Evolutionary conservation across 2,797 vertebrate species (phyloP), one percentile per base, ranked within the genome.

Genomic region (Setipinna tenuifilis): DNA sequence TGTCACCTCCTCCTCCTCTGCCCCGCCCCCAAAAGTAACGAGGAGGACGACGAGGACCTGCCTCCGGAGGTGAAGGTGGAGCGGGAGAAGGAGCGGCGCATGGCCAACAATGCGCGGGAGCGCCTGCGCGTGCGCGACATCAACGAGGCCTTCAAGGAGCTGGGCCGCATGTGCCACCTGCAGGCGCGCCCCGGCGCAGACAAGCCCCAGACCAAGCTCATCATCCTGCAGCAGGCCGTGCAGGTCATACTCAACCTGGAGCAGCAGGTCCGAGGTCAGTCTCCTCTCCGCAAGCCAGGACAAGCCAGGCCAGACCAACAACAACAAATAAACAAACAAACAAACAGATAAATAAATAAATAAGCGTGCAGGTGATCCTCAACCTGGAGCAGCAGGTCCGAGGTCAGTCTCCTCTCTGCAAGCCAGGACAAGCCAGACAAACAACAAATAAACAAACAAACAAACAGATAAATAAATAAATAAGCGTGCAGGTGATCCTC

Each of bases 131-230:
- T 99, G 90, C 97, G 98, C 80, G 98, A 99, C 97, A 99, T 99
- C 98, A 99, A 99, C 95, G 97, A 97, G 97, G 98, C 97, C 93
- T 99, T 99, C 97, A 99, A 99, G 93, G 98, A 99, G 96, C 96
- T 99, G 93, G 98, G 98, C 92, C 97, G 95, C 94, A 99, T 99
- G 98, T 98, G 97, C 95, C 98, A 99, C 94, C 96, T 99, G 90
- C 98, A 99, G 95, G 95, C 61, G 61, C 23, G 61, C n/a, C 25
- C 94, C 94, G 99, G 93, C 98, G 95, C 97, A 96, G 98, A 99
- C 96, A 99, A 99, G 97, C 97, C 97, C 28, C 98, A 99, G 97
- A 99, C 98, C 97, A 99, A 99, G 97, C 97, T 99, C 93, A 96
- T 97, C 94, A 96, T 99, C 93, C 97, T 99, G 93, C 98, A 99